Evolutionary conservation across 2,797 vertebrate genomes (phyloP).

Genomic region (Sebastes itinus): DNA sequence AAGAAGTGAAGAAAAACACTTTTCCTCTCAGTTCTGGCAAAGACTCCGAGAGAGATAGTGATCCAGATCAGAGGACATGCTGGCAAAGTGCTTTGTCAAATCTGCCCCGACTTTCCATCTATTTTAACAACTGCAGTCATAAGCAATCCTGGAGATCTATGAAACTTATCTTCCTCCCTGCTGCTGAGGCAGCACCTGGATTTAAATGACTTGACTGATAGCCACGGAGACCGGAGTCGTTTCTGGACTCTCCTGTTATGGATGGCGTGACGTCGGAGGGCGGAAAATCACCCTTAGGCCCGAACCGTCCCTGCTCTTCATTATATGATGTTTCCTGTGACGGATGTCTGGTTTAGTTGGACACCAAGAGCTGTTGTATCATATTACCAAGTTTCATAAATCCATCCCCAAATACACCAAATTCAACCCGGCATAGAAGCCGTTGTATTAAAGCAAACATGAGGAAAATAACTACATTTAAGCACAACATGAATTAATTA

Average conservation of each 20-base stretch:
- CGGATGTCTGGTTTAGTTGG: not conserved
- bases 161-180: conserved; percentile 38
- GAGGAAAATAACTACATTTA: not conserved
- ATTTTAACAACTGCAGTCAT: conserved; percentile 69
- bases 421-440: not conserved
- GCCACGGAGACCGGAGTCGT: conserved; percentile 32
- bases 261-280: conserved; percentile 5
- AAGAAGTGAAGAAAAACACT: not conserved
- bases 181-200: conserved; percentile 71
- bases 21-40: not conserved
- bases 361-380: not conserved
- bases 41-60: conserved; percentile 10
- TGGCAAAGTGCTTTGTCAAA: conserved; percentile 47
- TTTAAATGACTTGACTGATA: conserved; percentile 55
- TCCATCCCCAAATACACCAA: not conserved
- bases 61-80: conserved; percentile 40
- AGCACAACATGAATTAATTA: not conserved
- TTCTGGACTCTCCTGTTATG: not conserved
- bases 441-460: not conserved
- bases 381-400: not conserved
- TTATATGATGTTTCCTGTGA: conserved; percentile 8
- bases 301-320: not conserved
- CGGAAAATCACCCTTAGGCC: not conserved
- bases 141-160: conserved; percentile 67
- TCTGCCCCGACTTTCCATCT: conserved; percentile 43